Evolutionary conservation across 2,888 invertebrate species (phyloP).

Genomic region (Drosophila anomelani): DNA sequence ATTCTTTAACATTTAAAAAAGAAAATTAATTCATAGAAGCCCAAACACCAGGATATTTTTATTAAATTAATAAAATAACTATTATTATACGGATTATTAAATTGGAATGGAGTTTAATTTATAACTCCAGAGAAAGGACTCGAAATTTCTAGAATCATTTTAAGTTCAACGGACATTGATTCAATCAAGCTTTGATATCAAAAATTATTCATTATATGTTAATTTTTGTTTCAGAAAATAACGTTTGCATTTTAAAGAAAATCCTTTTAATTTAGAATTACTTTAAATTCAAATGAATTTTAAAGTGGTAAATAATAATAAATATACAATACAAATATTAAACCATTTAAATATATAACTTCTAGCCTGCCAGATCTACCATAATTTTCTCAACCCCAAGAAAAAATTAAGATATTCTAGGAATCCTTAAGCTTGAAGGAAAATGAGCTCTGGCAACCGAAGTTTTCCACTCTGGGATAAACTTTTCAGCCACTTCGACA

Average conservation of each 20-base stretch:
- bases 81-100: background rate
- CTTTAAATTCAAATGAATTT: too few relatives aligned
- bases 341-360: too few relatives aligned
- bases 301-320: background rate
- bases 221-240: too few relatives aligned
- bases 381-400: too few relatives aligned
- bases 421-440: background rate
- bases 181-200: background rate
- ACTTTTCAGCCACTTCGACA: constrained; percentile 38
- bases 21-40: background rate
- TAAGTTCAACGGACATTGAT: background rate
- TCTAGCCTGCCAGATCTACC: too few relatives aligned
- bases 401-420: background rate
- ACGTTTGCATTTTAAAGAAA: background rate
- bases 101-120: background rate
- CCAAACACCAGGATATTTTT: background rate
- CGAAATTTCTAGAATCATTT: background rate
- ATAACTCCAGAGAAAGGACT: background rate
- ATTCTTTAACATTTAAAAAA: background rate
- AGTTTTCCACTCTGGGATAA: constrained; percentile 28
- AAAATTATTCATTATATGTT: too few relatives aligned
- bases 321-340: too few relatives aligned
- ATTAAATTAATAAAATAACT: background rate
- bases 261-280: too few relatives aligned
- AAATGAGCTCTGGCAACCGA: background rate